Evolutionary conservation across 2,797 vertebrate species (phyloP).

Genomic region (Graptemys geographica): DNA sequence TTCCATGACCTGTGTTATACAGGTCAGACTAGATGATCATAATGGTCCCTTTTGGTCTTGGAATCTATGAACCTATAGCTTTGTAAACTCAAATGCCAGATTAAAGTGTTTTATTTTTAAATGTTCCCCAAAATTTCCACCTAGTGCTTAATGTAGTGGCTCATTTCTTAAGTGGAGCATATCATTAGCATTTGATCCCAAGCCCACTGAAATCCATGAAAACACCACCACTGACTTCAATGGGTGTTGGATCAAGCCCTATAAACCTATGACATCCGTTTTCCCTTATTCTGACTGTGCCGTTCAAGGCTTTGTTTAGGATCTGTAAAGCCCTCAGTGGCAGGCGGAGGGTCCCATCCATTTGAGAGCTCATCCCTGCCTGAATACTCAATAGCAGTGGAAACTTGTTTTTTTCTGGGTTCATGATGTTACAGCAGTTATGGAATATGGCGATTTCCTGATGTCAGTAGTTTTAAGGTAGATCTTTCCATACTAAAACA

Average conservation of each 20-base stretch:
- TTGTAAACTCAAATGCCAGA: neutral
- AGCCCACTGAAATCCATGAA: neutral
- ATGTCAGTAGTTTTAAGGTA: neutral
- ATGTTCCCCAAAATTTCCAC: neutral
- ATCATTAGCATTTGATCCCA: neutral
- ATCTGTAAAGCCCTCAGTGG: neutral
- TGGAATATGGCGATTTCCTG: neutral
- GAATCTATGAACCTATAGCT: neutral
- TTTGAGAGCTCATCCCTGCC: neutral
- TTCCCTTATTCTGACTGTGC: rapidly evolving
- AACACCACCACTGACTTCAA: neutral
- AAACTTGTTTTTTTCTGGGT: neutral
- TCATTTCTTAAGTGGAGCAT: conserved; percentile 25
- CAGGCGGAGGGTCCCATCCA: neutral
- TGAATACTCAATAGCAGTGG: rapidly evolving
- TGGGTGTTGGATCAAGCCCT: neutral
- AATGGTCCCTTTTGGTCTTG: neutral
- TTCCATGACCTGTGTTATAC: neutral
- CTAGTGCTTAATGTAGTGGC: neutral
- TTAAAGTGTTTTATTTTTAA: neutral
- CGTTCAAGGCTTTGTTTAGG: neutral
- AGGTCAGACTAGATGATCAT: neutral
- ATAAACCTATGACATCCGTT: neutral
- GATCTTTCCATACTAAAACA: neutral
- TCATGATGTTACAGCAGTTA: neutral